Evolutionary conservation across 2,888 invertebrate genomes (phyloP), one percentile per base, ranked within the genome.

Genomic region (Tachina grossa): DNA sequence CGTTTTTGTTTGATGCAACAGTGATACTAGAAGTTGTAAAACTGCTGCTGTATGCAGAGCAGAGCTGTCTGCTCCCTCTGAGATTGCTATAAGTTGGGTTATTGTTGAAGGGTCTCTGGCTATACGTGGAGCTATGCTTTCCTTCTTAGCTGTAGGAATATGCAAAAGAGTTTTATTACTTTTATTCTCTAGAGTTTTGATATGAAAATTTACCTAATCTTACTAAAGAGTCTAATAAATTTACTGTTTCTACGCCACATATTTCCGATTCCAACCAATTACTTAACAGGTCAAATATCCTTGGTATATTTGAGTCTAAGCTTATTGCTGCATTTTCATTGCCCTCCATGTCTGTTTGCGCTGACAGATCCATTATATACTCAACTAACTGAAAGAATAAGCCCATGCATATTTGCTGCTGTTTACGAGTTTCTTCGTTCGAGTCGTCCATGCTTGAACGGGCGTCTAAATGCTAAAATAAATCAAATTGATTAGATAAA

Each of bases 1-100:
- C 0, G 92, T 92, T 84, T 91, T 91, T 0, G 89, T 47, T 68
- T 91, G 91, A 78, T 90, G 88, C 61, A 92, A 84, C 16, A 92
- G 87, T 0, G 89, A 88, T 9, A 91, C 79, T 16, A 91, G 83
- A 45, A 92, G 79, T 2, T 90, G 90, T 0, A 92, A 84, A 5
- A 91, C 89, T 13, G 91, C 90, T 3, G 89, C 90, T 3, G 89
- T 89, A 47, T 90, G 90, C 0, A 87, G 78, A 0, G 91, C 86
- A 3, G 87, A 88, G 0, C 91, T 90, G 0, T 92, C 91, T 0
- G 87, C 47, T 3, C 90, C 91, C 69, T 92, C 92, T 1, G 92
- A 89, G 1, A 88, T 89, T 8, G 87, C 66, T 55, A 92, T 89
- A 47, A 92, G 82, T 71, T 89, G 89, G 9, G 90, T 88, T 9